phyloP scores from a whole-genome alignment of 2,113 vertebrate species.

The Laterallus jamaicensis region DNA sequence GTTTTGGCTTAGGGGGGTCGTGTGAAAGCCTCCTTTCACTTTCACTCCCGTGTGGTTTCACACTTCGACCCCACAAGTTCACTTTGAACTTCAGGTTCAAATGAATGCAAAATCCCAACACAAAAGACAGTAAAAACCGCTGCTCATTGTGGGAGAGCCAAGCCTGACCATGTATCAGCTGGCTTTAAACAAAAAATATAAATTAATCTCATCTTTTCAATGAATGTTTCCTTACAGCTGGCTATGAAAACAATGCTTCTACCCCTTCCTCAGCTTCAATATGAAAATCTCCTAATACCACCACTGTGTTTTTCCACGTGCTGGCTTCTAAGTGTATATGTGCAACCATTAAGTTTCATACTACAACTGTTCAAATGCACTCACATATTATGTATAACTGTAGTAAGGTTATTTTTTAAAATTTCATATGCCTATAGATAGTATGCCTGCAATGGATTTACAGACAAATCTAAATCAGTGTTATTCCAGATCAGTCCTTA shows the following conservation, averaged over 20 bases:
- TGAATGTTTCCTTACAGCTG: not conserved
- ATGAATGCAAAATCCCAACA: conserved; percentile 10
- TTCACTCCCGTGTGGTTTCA: conserved; percentile 55
- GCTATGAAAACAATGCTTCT: not conserved
- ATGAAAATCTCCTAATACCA: not conserved
- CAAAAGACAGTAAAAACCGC: conserved; percentile 16
- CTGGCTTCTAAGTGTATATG: not conserved
- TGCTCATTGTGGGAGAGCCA: not conserved
- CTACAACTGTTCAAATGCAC: not conserved
- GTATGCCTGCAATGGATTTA: not conserved
- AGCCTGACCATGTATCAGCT: not conserved
- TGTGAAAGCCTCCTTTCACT: not conserved
- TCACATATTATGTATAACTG: not conserved
- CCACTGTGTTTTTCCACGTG: not conserved
- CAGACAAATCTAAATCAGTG: not conserved
- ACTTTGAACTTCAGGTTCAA: conserved; percentile 62
- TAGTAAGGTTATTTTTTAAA: not conserved
- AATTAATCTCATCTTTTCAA: not conserved
- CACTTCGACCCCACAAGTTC: conserved; percentile 64
- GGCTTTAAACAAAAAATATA: not conserved
- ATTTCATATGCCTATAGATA: not conserved
- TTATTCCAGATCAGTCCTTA: not conserved
- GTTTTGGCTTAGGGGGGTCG: not conserved
- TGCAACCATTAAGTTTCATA: not conserved
- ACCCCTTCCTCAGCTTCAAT: not conserved